Evolutionary conservation across 2,888 invertebrate genomes (phyloP).

Genomic region (Watsonalla cultraria): DNA sequence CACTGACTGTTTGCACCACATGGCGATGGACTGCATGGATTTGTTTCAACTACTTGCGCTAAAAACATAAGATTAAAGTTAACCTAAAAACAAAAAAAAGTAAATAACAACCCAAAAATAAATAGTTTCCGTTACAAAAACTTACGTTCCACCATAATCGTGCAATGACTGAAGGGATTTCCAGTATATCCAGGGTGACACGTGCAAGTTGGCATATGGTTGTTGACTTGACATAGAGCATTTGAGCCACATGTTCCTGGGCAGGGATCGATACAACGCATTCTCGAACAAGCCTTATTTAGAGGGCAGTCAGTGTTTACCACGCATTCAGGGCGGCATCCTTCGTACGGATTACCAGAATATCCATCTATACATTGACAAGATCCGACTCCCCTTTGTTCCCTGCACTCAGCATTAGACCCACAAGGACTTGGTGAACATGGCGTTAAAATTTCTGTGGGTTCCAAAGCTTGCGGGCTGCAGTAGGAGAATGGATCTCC

Average conservation of each 20-base stretch:
- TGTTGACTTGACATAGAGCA: conserved; percentile 85
- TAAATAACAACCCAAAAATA: neutral
- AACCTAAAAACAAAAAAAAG: neutral
- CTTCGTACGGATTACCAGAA: conserved; percentile 88
- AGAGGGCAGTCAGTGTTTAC: conserved; percentile 86
- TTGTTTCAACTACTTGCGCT: conserved; percentile 49
- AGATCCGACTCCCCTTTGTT: conserved; percentile 80
- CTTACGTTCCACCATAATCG: conserved; percentile 69
- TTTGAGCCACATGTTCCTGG: conserved; percentile 87
- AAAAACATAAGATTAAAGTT: conserved; percentile 20
- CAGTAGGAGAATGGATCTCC: conserved; percentile 89
- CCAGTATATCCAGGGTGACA: conserved; percentile 83
- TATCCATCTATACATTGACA: conserved; percentile 82
- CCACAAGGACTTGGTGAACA: conserved; percentile 83
- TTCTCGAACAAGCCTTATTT: conserved; percentile 83
- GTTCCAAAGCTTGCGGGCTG: conserved; percentile 47
- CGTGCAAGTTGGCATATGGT: conserved; percentile 85
- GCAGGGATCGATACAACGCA: conserved; percentile 88
- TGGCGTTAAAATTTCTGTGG: conserved; percentile 70
- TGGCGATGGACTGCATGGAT: conserved; percentile 76
- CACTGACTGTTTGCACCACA: conserved; percentile 90
- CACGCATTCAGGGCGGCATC: conserved; percentile 86
- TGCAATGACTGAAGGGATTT: conserved; percentile 82
- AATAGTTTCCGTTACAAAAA: conserved; percentile 8
- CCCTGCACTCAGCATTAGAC: conserved; percentile 80